Evolutionary conservation across 2,113 vertebrate genomes (phyloP).

Genomic region (Empidonax alnorum): DNA sequence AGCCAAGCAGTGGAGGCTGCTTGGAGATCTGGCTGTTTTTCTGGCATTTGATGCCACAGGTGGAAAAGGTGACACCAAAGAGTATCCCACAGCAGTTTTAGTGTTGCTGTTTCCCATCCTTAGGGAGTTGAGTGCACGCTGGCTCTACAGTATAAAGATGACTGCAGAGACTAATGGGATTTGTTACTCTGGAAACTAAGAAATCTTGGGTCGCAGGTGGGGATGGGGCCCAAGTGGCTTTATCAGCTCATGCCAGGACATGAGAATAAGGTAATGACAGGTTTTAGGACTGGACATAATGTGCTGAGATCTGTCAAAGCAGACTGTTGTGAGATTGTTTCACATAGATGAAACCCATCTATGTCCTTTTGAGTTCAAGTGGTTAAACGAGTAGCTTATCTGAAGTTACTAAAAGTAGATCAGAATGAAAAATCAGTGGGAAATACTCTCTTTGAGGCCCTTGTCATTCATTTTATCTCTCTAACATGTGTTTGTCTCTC

Average conservation of each 20-base stretch:
- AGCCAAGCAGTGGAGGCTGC: background rate
- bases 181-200: background rate
- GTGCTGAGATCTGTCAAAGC: background rate
- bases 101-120: background rate
- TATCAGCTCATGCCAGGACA: background rate
- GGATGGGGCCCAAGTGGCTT: background rate
- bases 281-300: background rate
- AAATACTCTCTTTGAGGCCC: background rate
- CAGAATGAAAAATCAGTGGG: background rate
- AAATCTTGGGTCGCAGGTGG: background rate
- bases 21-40: background rate
- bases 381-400: background rate
- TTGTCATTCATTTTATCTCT: background rate
- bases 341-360: too few relatives aligned
- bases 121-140: background rate
- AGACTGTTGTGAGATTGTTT: background rate
- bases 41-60: background rate
- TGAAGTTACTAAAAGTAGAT: background rate
- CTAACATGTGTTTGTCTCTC: background rate
- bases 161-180: background rate
- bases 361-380: background rate
- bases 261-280: background rate
- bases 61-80: background rate
- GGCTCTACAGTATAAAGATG: background rate
- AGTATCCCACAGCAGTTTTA: background rate